Base-by-base conservation (phyloP, 2,113 vertebrate species). In the Poecile atricapillus region DNA sequence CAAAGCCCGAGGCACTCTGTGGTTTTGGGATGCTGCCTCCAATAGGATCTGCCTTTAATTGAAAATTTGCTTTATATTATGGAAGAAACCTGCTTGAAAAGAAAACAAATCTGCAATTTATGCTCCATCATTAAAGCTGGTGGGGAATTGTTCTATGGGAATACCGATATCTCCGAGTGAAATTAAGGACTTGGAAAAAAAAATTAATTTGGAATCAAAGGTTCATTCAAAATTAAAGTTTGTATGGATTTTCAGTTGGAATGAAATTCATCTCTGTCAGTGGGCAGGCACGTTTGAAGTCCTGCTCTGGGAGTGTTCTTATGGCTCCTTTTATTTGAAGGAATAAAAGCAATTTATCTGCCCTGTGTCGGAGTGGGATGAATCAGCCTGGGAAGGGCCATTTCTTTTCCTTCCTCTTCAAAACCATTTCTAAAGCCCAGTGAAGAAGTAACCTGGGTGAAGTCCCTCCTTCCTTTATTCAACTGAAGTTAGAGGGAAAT, bases 291-390 rank as follows among this genome's bases (percentile, higher is more conserved):
- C 43, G 21, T 78, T 37, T 35, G 20, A 75, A 50, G 43, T 18
- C n/a, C 25, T 81, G 3, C 39, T 78, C 81, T 78, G 46, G 27
- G 73, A 44, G 59, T 62, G 47, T n/a, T 87, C 46, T 74, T 91
- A 44, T 15, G 69, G 68, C n/a, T 84, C 25, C 65, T 84, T 95
- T 87, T 67, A 78, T 21, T 9, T 17, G 5, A 20, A n/a, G 78
- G 47, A 53, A 90, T 74, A 90, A 93, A 94, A 87, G 74, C 46
- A 53, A 78, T 93, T 93, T 95, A 63, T 95, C 90, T 81, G 86
- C 50, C 78, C 85, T 75, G 41, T 27, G 24, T 39, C 60, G 25
- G 33, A 83, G 65, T 22, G 69, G 81, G 88, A 87, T 89, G 85
- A 87, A 67, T 91, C 62, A 49, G 39, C 64, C 84, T 62, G 50